Conservation (phyloP, 30 jellyfish, hydroid and myxozoan species). For the Hydractinia symbiolongicarpus region DNA sequence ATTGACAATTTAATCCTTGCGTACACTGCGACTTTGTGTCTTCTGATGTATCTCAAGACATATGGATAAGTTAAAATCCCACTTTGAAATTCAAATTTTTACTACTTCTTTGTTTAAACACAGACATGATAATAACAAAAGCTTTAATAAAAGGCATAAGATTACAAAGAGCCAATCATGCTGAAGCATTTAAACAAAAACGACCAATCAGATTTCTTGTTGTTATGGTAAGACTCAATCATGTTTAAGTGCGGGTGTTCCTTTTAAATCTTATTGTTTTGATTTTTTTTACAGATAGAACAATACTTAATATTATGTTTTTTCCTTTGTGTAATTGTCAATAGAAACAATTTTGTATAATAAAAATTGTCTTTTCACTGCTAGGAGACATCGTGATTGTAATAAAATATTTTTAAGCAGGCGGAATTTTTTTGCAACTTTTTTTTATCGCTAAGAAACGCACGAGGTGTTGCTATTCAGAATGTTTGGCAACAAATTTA, state of each 20-base stretch:
- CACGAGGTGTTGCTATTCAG: background rate
- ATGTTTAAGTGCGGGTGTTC: slow-evolving; percentile 10
- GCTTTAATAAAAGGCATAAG: slow-evolving; percentile 21
- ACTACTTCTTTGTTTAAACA: background rate
- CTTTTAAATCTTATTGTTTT: background rate
- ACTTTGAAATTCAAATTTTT: too few relatives aligned
- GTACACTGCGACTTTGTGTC: too few relatives aligned
- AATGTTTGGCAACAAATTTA: background rate
- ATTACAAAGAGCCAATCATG: slow-evolving; percentile 26
- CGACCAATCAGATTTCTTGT: slow-evolving; percentile 17
- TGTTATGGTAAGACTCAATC: background rate
- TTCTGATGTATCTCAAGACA: too few relatives aligned
- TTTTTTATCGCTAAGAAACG: slow-evolving; percentile 5
- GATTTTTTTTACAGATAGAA: background rate
- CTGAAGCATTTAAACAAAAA: slow-evolving; percentile 8
- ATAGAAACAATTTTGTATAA: too few relatives aligned
- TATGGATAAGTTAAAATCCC: too few relatives aligned
- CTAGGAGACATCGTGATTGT: too few relatives aligned
- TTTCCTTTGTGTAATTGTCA: too few relatives aligned
- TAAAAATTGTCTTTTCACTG: too few relatives aligned
- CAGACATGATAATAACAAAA: slow-evolving; percentile 27
- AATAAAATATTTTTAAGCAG: background rate
- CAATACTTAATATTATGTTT: too few relatives aligned
- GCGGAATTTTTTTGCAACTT: background rate
- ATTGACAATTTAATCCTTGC: too few relatives aligned